Base-by-base conservation (phyloP, 2,113 vertebrate genomes). In the Osmerus eperlanus region DNA sequence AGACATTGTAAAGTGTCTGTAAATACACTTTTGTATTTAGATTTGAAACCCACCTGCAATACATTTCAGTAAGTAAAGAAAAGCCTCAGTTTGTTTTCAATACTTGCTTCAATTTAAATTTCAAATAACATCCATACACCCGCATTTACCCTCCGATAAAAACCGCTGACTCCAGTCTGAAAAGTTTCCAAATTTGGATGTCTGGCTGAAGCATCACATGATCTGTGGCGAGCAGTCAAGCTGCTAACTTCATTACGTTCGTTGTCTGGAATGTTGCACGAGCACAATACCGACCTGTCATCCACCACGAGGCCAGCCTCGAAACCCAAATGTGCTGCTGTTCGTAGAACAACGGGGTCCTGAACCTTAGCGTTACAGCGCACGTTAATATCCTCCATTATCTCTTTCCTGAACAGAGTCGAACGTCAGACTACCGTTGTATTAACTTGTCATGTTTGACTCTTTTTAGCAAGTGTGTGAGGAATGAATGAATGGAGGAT, bases 181-280 rank as follows among this genome's bases (percentile, higher is more conserved):
- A 14, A 29, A 32, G 62, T 77, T 73, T 62, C 68, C 70, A 77
- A 58, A 75, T 62, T 63, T 47, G 61, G 55, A 59, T 29, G 76
- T 82, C 85, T 82, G 81, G 53, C 56, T 68, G 71, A 82, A 72
- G 52, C 0, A 69, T 74, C 76, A 74, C 76, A 75, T 78, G 41
- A 47, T 47, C 8, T 9, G 41, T 5, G 1, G 41, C 41, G 23
- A 62, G 23, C 23, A 9, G 51, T 52, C 28, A 1, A 0, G 12
- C 18, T 70, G 63, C 0, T 74, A 70, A 59, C 15, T 65, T 66
- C 28, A 47, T 76, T 3, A 71, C 1, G 2, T 9, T 4, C 16
- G 1, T 7, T n/a, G 47, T 72, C 53, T 75, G 70, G 28, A 41
- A 6, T 71, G 32, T 47, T 55, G 23, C 28, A 62, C 23, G 11